Base-by-base conservation (phyloP, 2,113 vertebrate species). In the Chloroceryle aenea region DNA sequence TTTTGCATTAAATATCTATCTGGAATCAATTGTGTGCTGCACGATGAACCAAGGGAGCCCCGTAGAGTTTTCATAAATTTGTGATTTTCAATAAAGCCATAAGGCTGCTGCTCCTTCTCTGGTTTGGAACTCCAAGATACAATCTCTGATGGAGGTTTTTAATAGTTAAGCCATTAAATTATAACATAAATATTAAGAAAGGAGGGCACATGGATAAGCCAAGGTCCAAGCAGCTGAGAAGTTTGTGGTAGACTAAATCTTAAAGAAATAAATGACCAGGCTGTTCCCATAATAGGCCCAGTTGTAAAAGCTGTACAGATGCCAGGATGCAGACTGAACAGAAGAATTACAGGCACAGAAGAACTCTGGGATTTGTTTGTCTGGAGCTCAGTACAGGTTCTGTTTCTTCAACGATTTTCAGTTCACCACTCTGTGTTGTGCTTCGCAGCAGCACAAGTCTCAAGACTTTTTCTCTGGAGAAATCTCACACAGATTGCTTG, bases 401-500 rank as follows among this genome's bases (percentile, higher is more conserved):
- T 73, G 68, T 58, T 82, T 62, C 69, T 86, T 82, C 85, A 77
- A 74, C 14, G 34, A 27, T 85, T 93, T 94, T 86, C 66, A 63
- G 40, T 25, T 90, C 9, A 5, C 62, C 50, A 29, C 48, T 50
- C 40, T 29, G 1, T n/a, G 78, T 68, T 1, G 0, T 8, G 29
- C 76, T 87, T 91, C 78, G 61, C 74, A 93, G 80, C 52, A 90
- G 75, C 67, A 58, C 25, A 66, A 92, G 63, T 19, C 76, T 89
- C 74, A 74, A 64, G 88, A 90, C 72, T 87, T 89, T 91, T 84
- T 87, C 89, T 93, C 93, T 90, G 59, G 93, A 94, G 89, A 97
- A 97, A 95, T 93, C 73, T 83, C 53, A 62, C 94, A 95, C 95
- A 94, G 94, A 96, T 95, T 96, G 93, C 87, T 95, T 5, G 27